Evolutionary conservation across 2,113 vertebrate species (phyloP).

Genomic region (Esox niger): DNA sequence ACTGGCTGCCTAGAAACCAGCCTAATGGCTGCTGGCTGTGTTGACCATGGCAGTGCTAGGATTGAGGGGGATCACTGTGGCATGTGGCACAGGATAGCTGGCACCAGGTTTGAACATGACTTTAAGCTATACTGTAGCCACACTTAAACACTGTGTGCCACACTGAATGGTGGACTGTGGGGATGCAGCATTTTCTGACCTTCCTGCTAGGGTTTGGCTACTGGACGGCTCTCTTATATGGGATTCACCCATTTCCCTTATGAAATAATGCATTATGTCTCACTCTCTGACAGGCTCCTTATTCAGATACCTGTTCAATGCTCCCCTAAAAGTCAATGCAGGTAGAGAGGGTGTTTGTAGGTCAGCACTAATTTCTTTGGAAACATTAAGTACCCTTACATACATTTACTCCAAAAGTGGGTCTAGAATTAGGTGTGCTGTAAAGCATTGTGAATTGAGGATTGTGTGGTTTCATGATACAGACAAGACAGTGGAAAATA

Average conservation of each 20-base stretch:
- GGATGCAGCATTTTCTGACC: conserved; percentile 49
- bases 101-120: conserved; percentile 30
- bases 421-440: conserved; percentile 2
- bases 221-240: conserved; percentile 53
- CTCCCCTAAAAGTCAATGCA: conserved; percentile 28
- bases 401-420: conserved; percentile 43
- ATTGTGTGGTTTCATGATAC: not conserved
- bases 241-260: conserved; percentile 41
- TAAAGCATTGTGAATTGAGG: not conserved
- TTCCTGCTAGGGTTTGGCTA: conserved; percentile 61
- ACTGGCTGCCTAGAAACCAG: too few species aligned
- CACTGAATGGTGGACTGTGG: conserved; percentile 24
- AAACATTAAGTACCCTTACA: conserved; percentile 33
- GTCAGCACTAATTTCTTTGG: conserved; percentile 25
- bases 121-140: conserved; percentile 24
- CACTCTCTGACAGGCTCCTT: conserved; percentile 44
- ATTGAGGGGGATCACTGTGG: conserved; percentile 39
- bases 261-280: conserved; percentile 49
- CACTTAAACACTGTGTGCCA: conserved; percentile 30
- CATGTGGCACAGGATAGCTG: conserved; percentile 45
- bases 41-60: conserved; percentile 46
- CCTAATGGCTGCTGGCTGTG: conserved; percentile 27
- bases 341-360: not conserved
- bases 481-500: too few species aligned
- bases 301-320: conserved; percentile 55